A percentile compares a stretch with the other conserved stretches of the same genome.
These are phyloP conservation scores for Synergus itoensis DNA, from an alignment of 2,888 invertebrate species.

Conservation along the genomic window DNA sequence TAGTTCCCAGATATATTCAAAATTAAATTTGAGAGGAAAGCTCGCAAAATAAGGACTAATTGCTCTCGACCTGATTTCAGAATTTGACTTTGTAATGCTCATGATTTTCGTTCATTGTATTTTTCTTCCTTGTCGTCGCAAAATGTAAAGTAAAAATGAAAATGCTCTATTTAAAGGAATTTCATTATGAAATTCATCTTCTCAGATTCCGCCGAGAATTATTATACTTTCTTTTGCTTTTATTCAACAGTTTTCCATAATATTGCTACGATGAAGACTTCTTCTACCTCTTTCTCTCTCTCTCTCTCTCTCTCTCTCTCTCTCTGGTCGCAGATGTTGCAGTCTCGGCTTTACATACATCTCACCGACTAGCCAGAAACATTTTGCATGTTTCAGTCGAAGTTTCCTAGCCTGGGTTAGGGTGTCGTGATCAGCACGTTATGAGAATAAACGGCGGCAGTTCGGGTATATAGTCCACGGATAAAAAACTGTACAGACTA, in stretches of 20 bases:
- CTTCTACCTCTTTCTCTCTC: background rate
- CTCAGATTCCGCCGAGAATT: background rate
- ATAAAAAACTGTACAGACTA: background rate
- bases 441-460: background rate
- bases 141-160: background rate
- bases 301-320: slow-evolving; percentile 29
- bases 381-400: background rate
- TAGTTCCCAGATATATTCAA: no score
- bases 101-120: no score
- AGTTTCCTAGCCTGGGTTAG: background rate
- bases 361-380: slow-evolving; percentile 20
- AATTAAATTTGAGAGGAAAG: no score
- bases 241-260: background rate
- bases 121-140: background rate
- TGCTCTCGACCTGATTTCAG: background rate
- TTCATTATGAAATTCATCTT: background rate
- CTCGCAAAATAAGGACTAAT: background rate
- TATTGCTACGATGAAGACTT: slow-evolving; percentile 30
- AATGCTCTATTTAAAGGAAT: background rate
- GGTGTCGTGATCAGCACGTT: background rate
- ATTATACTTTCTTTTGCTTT: background rate
- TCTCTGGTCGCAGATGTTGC: slow-evolving; percentile 35
- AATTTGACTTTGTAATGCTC: no score
- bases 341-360: slow-evolving; percentile 40
- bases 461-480: background rate